Evolutionary conservation across 2,797 vertebrate species (phyloP).

Genomic region (Notolabrus celidotus): DNA sequence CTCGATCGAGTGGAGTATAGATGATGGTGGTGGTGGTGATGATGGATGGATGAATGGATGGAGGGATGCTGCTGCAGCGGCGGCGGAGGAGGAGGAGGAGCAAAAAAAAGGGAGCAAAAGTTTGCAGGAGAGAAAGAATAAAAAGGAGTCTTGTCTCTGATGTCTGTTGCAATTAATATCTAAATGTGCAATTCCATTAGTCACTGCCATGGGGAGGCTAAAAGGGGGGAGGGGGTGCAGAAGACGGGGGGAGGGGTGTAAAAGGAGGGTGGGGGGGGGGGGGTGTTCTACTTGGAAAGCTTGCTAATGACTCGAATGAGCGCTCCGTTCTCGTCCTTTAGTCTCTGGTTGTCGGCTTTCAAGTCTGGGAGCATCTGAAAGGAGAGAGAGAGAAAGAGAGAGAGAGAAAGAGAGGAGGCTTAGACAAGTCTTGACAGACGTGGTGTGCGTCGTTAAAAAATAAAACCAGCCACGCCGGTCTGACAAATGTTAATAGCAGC

Average conservation of each 20-base stretch:
- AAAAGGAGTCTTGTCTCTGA: slow-evolving; percentile 78
- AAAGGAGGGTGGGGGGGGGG: slow-evolving; percentile 61
- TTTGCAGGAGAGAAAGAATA: slow-evolving; percentile 10
- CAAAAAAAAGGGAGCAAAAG: slow-evolving; percentile 27
- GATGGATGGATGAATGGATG: slow-evolving; percentile 18
- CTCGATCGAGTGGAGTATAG: slow-evolving; percentile 43
- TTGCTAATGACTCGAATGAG: slow-evolving; percentile 99
- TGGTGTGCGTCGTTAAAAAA: neutral
- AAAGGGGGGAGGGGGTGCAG: slow-evolving; percentile 65
- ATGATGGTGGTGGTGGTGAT: slow-evolving; percentile 38
- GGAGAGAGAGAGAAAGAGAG: slow-evolving; percentile 55
- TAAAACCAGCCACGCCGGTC: slow-evolving; percentile 48
- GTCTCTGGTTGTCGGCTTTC: slow-evolving; percentile 99
- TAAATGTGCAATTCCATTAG: slow-evolving; percentile 93
- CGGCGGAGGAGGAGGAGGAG: neutral
- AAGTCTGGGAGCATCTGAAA: slow-evolving; percentile 98
- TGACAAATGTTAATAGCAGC: slow-evolving; percentile 59
- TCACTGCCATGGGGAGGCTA: slow-evolving; percentile 83
- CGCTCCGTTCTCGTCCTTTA: slow-evolving; percentile 99
- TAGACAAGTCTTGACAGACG: slow-evolving; percentile 61
- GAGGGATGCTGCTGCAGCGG: slow-evolving; percentile 53
- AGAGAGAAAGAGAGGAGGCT: slow-evolving; percentile 39
- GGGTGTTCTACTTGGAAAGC: slow-evolving; percentile 96
- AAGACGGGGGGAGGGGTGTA: slow-evolving; percentile 14
- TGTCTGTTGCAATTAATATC: slow-evolving; percentile 87